Conservation (phyloP, 2,888 invertebrate genomes). For the Mesoligia furuncula region DNA sequence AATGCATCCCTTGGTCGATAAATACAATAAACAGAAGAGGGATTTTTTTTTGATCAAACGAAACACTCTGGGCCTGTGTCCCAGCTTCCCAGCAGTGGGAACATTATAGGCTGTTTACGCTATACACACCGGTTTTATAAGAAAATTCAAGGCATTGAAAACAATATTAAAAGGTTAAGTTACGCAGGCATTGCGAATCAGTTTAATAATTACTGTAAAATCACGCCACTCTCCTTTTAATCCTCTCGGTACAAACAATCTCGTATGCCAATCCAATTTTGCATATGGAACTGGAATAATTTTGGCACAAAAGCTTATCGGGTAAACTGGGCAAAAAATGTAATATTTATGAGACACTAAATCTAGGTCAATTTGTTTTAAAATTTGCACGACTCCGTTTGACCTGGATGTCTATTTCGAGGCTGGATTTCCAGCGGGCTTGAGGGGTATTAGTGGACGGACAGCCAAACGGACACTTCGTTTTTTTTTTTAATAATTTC, state of each 20-base stretch:
- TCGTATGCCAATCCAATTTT: constrained; percentile 63
- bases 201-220: constrained; percentile 27
- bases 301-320: constrained; percentile 63
- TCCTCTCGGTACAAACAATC: constrained; percentile 60
- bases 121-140: neutral
- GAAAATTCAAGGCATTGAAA: constrained; percentile 18
- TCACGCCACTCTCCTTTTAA: constrained; percentile 48
- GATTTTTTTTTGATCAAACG: no score
- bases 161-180: constrained; percentile 33
- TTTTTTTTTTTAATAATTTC: constrained; percentile 70
- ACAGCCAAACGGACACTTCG: constrained; percentile 61
- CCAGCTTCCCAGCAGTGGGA: neutral
- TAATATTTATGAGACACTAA: constrained; percentile 72
- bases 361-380: constrained; percentile 75
- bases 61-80: no score
- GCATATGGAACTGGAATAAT: constrained; percentile 60
- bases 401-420: constrained; percentile 70
- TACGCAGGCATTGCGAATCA: constrained; percentile 21
- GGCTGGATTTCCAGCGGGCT: constrained; percentile 58
- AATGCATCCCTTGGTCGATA: no score
- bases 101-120: neutral
- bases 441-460: constrained; percentile 61
- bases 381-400: constrained; percentile 65
- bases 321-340: constrained; percentile 66
- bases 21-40: no score